Percentiles rank a stretch among this genome's conserved stretches.
These are phyloP conservation scores for Drosophila meridiana DNA, from an alignment of 2,888 invertebrate genomes.

Conservation along the genomic window DNA sequence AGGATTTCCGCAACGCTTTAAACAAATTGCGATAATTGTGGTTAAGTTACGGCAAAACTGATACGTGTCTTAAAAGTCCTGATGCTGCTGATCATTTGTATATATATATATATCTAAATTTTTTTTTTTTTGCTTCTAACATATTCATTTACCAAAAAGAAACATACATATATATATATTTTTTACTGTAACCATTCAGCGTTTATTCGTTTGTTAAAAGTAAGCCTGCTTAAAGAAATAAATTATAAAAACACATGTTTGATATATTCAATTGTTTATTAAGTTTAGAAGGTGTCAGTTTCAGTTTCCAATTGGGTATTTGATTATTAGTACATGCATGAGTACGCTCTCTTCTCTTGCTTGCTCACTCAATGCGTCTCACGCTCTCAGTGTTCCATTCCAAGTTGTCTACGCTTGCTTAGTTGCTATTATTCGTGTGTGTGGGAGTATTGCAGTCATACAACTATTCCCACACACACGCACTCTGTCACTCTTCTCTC, in stretches of 20 bases:
- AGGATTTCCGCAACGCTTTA: slow-evolving; percentile 12
- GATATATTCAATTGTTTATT: neutral
- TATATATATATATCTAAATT: neutral
- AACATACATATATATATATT: slow-evolving; percentile 18
- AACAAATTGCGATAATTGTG: neutral
- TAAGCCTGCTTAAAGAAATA: slow-evolving; percentile 21
- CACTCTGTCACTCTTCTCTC: neutral
- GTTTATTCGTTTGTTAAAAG: slow-evolving; percentile 23
- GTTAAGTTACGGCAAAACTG: neutral
- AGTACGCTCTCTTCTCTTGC: slow-evolving; percentile 6
- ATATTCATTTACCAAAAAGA: neutral
- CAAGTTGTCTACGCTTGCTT: neutral
- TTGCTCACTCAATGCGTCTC: neutral
- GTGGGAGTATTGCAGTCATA: neutral
- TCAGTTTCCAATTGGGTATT: slow-evolving; percentile 41
- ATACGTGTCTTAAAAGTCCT: slow-evolving; percentile 11
- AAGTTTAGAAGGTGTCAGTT: neutral
- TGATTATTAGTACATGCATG: slow-evolving; percentile 62
- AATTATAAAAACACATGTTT: slow-evolving; percentile 12
- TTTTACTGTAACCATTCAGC: slow-evolving; percentile 9
- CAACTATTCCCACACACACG: neutral
- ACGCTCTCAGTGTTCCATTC: neutral
- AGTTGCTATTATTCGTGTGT: neutral
- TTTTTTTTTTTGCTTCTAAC: neutral
- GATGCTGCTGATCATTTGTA: neutral